These are phyloP conservation scores for Acinonyx jubatus DNA, from an alignment of 2,113 vertebrate genomes.

Conservation along the genomic window DNA sequence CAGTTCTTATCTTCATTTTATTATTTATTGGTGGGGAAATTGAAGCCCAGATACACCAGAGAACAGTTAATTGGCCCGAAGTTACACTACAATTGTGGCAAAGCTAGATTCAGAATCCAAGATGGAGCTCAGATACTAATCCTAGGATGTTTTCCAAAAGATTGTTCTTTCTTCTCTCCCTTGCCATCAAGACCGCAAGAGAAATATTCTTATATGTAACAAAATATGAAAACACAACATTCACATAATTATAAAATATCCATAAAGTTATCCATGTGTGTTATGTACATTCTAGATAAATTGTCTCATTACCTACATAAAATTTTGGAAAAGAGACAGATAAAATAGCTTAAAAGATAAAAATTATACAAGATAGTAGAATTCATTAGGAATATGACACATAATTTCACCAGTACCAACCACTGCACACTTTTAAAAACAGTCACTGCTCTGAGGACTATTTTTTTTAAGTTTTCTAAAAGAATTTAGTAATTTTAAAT, in stretches of 20 bases:
- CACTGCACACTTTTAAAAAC: slow-evolving; percentile 40
- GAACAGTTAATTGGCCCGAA: background rate
- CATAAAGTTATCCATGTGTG: slow-evolving; percentile 15
- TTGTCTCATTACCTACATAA: slow-evolving; percentile 25
- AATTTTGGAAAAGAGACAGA: slow-evolving; percentile 56
- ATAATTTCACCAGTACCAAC: slow-evolving; percentile 48
- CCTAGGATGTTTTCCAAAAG: background rate
- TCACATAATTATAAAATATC: slow-evolving; percentile 31
- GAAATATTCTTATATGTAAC: background rate
- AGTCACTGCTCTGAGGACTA: slow-evolving; percentile 18
- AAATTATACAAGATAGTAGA: slow-evolving; percentile 46
- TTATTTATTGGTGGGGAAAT: background rate
- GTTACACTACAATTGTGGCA: background rate
- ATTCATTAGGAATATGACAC: slow-evolving; percentile 30
- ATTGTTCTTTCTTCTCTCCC: background rate
- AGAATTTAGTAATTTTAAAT: slow-evolving; percentile 15
- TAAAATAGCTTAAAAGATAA: slow-evolving; percentile 42
- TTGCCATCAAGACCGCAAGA: background rate
- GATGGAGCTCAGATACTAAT: background rate
- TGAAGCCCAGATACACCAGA: background rate
- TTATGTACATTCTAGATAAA: slow-evolving; percentile 27
- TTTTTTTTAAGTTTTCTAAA: background rate
- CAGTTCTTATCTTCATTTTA: slow-evolving; percentile 3
- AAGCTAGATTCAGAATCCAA: background rate
- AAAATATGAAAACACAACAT: slow-evolving; percentile 17